phyloP scores from a whole-genome alignment of 2,888 invertebrate genomes.

The Eristalinus sepulchralis region DNA sequence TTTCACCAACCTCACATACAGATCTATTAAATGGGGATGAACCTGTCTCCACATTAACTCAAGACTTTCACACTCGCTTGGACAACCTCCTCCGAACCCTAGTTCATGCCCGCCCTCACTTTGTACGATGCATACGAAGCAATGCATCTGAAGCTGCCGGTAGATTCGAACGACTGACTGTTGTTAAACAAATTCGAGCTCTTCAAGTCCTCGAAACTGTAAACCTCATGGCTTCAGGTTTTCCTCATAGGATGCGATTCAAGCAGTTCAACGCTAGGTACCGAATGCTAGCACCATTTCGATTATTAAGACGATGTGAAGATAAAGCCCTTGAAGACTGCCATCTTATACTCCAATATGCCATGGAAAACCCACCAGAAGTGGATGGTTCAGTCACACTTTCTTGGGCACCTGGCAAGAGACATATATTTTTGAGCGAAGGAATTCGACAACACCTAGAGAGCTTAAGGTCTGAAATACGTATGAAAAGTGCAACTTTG shows the following conservation, averaged over 20 bases:
- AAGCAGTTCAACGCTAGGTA: slow-evolving; percentile 95
- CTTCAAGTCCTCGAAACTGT: slow-evolving; percentile 96
- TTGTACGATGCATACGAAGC: slow-evolving; percentile 95
- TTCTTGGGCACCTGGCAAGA: slow-evolving; percentile 95
- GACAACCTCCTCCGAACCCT: slow-evolving; percentile 95
- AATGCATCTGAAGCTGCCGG: slow-evolving; percentile 91
- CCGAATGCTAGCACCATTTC: slow-evolving; percentile 91
- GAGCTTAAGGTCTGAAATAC: slow-evolving; percentile 88
- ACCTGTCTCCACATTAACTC: slow-evolving; percentile 93
- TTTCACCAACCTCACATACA: slow-evolving; percentile 93
- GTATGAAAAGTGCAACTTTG: slow-evolving; percentile 90
- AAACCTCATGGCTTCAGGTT: slow-evolving; percentile 96
- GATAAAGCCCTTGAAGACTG: slow-evolving; percentile 90
- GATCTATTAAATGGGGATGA: slow-evolving; percentile 91
- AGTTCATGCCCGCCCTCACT: slow-evolving; percentile 96
- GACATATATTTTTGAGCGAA: slow-evolving; percentile 97
- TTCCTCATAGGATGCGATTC: slow-evolving; percentile 96
- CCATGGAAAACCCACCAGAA: slow-evolving; percentile 84
- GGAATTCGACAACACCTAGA: slow-evolving; percentile 95
- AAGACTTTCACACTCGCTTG: slow-evolving; percentile 96
- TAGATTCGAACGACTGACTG: slow-evolving; percentile 90
- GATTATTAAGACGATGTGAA: slow-evolving; percentile 84
- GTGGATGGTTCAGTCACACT: slow-evolving; percentile 85
- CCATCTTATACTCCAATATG: slow-evolving; percentile 87
- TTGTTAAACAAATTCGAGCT: slow-evolving; percentile 94